phyloP scores from a whole-genome alignment of 2,113 vertebrate genomes.

The Sylvietta virens region DNA sequence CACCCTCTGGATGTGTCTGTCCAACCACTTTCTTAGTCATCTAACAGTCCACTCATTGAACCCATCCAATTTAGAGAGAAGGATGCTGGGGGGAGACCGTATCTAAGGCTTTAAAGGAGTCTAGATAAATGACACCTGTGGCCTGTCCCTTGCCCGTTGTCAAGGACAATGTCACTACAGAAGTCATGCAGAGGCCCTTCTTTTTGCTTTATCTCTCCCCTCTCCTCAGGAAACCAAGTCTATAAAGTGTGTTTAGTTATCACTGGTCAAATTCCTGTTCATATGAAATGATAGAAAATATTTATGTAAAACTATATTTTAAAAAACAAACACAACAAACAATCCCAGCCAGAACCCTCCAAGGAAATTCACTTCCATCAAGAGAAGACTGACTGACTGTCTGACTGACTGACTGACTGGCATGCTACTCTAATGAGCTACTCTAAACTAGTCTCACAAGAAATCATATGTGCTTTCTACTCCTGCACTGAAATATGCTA shows the following conservation, averaged over 20 bases:
- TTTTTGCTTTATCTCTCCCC: neutral
- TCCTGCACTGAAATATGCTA: neutral
- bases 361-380: neutral
- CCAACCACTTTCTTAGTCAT: neutral
- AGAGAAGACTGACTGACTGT: neutral
- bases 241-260: neutral
- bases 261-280: neutral
- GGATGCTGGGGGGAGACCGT: neutral
- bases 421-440: neutral
- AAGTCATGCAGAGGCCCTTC: neutral
- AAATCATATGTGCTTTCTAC: neutral
- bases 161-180: neutral
- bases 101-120: neutral
- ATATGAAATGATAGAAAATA: neutral
- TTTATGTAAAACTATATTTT: neutral
- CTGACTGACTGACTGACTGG: neutral
- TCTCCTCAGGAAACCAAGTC: neutral
- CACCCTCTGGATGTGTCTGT: neutral
- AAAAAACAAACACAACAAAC: neutral
- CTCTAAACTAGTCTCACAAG: neutral
- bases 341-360: neutral
- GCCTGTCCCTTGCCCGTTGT: neutral
- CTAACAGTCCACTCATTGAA: too few relatives aligned
- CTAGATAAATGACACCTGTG: neutral
- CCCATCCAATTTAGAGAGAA: neutral